phyloP scores from a whole-genome alignment of 2,888 invertebrate genomes.

The Cosmorhoe ocellata region DNA sequence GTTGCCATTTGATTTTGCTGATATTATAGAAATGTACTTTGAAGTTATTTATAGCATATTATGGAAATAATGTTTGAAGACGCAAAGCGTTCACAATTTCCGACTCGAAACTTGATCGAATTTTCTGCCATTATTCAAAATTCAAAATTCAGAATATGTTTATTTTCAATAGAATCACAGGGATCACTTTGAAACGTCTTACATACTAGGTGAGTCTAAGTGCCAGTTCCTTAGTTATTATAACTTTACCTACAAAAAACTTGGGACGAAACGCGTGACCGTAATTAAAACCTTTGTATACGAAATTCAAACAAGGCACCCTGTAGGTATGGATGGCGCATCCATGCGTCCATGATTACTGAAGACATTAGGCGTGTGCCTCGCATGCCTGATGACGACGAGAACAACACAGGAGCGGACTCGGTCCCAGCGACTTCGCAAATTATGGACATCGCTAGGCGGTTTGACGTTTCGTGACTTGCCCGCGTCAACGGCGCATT shows the following conservation, averaged over 20 bases:
- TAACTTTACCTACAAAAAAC: slow-evolving; percentile 8
- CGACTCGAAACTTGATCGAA: background rate
- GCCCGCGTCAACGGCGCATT: slow-evolving; percentile 61
- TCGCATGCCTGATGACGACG: slow-evolving; percentile 22
- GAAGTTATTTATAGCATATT: slow-evolving; percentile 1
- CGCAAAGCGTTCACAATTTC: background rate
- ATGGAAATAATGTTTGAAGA: background rate
- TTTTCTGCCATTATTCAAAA: too few relatives aligned
- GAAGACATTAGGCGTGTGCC: slow-evolving; percentile 21
- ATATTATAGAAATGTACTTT: background rate
- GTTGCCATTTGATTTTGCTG: slow-evolving; percentile 1
- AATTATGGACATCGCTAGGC: slow-evolving; percentile 33
- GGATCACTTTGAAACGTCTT: too few relatives aligned
- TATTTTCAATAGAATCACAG: too few relatives aligned
- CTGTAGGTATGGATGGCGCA: slow-evolving; percentile 1
- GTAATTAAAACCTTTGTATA: slow-evolving; percentile 13
- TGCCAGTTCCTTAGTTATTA: too few relatives aligned
- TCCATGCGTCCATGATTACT: slow-evolving; percentile 19
- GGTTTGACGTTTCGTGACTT: slow-evolving; percentile 62
- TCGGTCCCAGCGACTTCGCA: slow-evolving; percentile 24
- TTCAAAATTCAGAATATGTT: too few relatives aligned
- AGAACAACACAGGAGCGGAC: slow-evolving; percentile 9
- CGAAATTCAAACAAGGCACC: slow-evolving; percentile 9
- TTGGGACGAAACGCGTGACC: background rate
- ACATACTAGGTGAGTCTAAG: too few relatives aligned